Evolutionary conservation across 2,113 vertebrate species (phyloP).

Genomic region (Phyllopteryx taeniolatus): DNA sequence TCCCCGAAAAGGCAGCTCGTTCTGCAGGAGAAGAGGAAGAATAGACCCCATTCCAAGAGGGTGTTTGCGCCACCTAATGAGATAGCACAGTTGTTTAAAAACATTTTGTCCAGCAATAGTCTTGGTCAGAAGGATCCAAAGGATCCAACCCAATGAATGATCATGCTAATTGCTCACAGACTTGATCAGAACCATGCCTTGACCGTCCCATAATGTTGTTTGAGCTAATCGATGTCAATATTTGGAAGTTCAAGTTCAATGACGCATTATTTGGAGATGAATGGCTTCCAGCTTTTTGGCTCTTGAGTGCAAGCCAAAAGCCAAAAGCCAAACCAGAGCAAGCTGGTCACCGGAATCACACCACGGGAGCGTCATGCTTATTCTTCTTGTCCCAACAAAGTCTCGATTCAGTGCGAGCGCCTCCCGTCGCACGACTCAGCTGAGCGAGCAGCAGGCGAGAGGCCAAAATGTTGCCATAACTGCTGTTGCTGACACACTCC

Average conservation of each 20-base stretch:
- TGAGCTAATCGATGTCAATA: not conserved
- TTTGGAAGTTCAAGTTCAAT: not conserved
- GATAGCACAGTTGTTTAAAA: not conserved
- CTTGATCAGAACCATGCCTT: not conserved
- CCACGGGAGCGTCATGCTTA: conserved; percentile 10
- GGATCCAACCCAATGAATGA: not conserved
- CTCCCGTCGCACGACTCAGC: conserved; percentile 38
- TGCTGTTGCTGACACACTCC: conserved; percentile 59
- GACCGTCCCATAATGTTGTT: not conserved
- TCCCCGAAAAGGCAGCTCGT: not conserved
- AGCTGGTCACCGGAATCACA: conserved; percentile 25
- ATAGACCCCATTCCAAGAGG: not conserved
- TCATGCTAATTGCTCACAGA: not conserved
- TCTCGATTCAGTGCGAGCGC: conserved; percentile 38
- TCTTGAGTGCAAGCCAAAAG: conserved; percentile 11
- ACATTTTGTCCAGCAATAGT: not conserved
- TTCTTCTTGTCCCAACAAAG: conserved; percentile 42
- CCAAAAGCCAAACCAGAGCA: conserved; percentile 37
- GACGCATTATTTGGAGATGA: not conserved
- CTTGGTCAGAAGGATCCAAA: not conserved
- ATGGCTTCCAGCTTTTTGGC: conserved; percentile 1
- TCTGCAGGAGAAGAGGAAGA: not conserved
- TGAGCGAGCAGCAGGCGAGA: conserved; percentile 29
- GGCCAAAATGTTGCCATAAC: conserved; percentile 41
- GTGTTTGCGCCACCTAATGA: not conserved